These are phyloP conservation scores for Thermophis baileyi DNA, from an alignment of 2,113 vertebrate species.

Conservation along the genomic window DNA sequence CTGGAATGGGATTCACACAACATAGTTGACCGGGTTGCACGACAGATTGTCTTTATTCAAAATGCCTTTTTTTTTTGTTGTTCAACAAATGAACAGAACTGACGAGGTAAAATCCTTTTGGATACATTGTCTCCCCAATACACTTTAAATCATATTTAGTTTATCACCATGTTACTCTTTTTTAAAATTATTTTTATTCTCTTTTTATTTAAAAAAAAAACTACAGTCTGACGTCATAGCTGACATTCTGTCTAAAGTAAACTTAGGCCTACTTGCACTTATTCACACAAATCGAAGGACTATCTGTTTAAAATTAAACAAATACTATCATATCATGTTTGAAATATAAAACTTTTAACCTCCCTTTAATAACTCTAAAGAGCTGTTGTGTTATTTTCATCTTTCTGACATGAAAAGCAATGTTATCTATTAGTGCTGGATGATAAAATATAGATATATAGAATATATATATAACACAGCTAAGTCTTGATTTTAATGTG, in stretches of 20 bases:
- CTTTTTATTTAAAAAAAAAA: constrained; percentile 56
- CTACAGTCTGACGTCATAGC: constrained; percentile 85
- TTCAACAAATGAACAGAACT: constrained; percentile 89
- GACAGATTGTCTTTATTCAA: constrained; percentile 99
- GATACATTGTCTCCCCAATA: constrained; percentile 83
- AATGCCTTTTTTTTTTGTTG: constrained; percentile 76
- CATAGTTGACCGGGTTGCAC: constrained; percentile 61
- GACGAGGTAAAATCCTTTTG: constrained; percentile 88
- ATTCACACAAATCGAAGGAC: constrained; percentile 82
- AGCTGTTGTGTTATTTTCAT: constrained; percentile 44
- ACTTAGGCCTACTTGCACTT: constrained; percentile 84
- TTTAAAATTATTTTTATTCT: constrained; percentile 59
- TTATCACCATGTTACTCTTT: constrained; percentile 72
- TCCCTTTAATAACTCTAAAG: constrained; percentile 12
- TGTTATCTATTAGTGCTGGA: constrained; percentile 68
- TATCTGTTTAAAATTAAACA: constrained; percentile 70
- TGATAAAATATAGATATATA: constrained; percentile 69
- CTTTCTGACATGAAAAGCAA: constrained; percentile 63
- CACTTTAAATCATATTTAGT: constrained; percentile 80
- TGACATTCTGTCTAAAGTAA: constrained; percentile 84
- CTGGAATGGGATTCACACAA: constrained; percentile 59
- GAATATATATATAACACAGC: constrained; percentile 65
- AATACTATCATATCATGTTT: constrained; percentile 70
- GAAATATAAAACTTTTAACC: constrained; percentile 69
- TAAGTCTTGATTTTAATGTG: constrained; percentile 74